Percentiles rank a stretch among this genome's conserved stretches.
These are phyloP conservation scores for Hexactinellida sp. DNA, from an alignment of 37 sponge, comb jelly and placozoan genomes.

Conservation along the genomic window DNA sequence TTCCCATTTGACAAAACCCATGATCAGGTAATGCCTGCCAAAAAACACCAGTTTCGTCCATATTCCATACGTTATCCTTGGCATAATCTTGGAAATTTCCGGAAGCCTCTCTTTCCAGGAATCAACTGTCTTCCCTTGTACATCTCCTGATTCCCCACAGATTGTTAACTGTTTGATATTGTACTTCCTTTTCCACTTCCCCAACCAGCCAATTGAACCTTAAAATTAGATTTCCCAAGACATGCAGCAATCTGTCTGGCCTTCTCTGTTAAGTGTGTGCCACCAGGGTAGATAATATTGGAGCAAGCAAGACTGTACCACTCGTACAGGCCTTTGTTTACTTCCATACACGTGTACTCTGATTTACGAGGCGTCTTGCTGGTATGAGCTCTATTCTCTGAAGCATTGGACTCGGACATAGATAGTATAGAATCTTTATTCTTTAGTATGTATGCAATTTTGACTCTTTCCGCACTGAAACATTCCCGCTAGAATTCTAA, in stretches of 20 bases:
- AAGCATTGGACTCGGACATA: too few species aligned
- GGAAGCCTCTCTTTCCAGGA: slow-evolving; percentile 41
- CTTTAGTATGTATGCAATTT: too few species aligned
- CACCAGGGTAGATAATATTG: slow-evolving; percentile 22
- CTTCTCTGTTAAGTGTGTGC: slow-evolving; percentile 32
- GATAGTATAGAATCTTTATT: too few species aligned
- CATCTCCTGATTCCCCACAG: slow-evolving; percentile 37
- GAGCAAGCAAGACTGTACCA: too few species aligned
- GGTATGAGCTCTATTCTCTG: too few species aligned
- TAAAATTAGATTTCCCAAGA: slow-evolving; percentile 23
- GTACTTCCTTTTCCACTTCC: slow-evolving; percentile 34
- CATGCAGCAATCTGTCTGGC: slow-evolving; percentile 24
- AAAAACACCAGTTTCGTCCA: slow-evolving; percentile 32
- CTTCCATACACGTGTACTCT: too few species aligned
- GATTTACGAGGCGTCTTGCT: too few species aligned
- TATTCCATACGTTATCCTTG: slow-evolving; percentile 27
- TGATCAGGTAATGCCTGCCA: slow-evolving; percentile 8
- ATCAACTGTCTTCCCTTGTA: slow-evolving; percentile 22
- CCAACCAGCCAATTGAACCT: slow-evolving; percentile 33
- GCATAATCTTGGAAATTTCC: slow-evolving; percentile 23
- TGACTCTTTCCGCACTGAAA: too few species aligned
- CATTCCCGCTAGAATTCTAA: too few species aligned
- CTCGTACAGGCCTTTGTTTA: too few species aligned
- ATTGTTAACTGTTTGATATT: slow-evolving; percentile 24
- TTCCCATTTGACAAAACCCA: not conserved